Conservation (phyloP, 2,113 vertebrate genomes). For the Nematolebias whitei region DNA sequence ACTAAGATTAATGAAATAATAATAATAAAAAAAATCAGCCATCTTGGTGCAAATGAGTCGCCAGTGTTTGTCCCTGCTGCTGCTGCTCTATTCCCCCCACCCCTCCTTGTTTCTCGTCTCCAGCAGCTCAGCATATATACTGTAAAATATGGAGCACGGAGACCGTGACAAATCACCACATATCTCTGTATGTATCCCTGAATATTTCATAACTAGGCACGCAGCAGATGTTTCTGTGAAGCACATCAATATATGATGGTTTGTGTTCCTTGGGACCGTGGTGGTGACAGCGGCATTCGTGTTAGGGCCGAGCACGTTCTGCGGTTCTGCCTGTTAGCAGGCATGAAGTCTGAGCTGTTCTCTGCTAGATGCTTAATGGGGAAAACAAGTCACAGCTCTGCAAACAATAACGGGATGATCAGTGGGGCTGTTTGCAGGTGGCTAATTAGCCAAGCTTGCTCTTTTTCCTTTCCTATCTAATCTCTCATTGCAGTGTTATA, state of each 20-base stretch:
- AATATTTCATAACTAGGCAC: slow-evolving; percentile 70
- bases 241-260: slow-evolving; percentile 71
- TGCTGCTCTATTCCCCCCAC: not conserved
- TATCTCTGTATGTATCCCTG: slow-evolving; percentile 51
- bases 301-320: slow-evolving; percentile 41
- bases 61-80: slow-evolving; percentile 17
- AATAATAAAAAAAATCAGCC: not conserved
- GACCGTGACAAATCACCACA: slow-evolving; percentile 53
- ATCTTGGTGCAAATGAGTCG: slow-evolving; percentile 28
- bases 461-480: slow-evolving; percentile 5
- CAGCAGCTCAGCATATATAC: slow-evolving; percentile 47
- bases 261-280: slow-evolving; percentile 58
- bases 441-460: slow-evolving; percentile 54
- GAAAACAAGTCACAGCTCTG: slow-evolving; percentile 55
- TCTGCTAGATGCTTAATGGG: slow-evolving; percentile 38
- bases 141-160: slow-evolving; percentile 42
- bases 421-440: slow-evolving; percentile 53
- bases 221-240: slow-evolving; percentile 69
- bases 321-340: slow-evolving; percentile 47
- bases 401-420: slow-evolving; percentile 37
- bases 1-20: slow-evolving; percentile 16
- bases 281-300: slow-evolving; percentile 10
- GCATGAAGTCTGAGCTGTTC: slow-evolving; percentile 43
- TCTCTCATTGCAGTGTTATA: slow-evolving; percentile 40
- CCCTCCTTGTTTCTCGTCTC: not conserved